Conservation (phyloP, 2,797 vertebrate species). For the Anguilla obscura region DNA sequence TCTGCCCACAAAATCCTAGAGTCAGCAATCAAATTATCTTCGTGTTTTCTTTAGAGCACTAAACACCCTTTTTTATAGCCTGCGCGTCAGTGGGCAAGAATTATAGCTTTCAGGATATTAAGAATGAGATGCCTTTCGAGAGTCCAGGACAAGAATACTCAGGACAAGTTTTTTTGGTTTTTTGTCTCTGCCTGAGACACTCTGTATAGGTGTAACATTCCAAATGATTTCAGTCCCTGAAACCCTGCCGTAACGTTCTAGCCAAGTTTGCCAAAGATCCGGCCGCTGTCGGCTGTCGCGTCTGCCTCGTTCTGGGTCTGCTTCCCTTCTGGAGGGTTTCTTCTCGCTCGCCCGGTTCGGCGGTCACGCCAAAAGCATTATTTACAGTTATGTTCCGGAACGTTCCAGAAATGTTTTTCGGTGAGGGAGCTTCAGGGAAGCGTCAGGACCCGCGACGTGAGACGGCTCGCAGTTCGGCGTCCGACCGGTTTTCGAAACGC, state of each 20-base stretch:
- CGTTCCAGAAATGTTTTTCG: background rate
- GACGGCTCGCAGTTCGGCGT: background rate
- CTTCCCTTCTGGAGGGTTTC: background rate
- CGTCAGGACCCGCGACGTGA: background rate
- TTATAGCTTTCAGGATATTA: background rate
- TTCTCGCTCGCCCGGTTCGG: background rate
- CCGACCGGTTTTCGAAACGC: background rate
- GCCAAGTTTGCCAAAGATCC: background rate
- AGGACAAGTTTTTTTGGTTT: background rate
- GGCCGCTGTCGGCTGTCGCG: background rate
- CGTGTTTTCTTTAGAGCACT: conserved; percentile 2
- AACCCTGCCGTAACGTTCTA: background rate
- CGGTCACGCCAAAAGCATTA: background rate
- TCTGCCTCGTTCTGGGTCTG: background rate
- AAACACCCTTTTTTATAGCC: conserved; percentile 1
- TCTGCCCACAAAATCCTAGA: background rate
- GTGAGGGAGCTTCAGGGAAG: background rate
- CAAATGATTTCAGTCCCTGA: background rate
- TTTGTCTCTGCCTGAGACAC: background rate
- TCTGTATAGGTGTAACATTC: background rate
- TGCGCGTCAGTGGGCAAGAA: background rate
- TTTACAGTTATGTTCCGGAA: background rate
- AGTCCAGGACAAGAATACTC: background rate
- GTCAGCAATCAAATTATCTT: background rate
- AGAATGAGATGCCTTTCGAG: background rate